phyloP scores from a whole-genome alignment of 2,888 invertebrate species.

The Tricholauxania praeusta region DNA sequence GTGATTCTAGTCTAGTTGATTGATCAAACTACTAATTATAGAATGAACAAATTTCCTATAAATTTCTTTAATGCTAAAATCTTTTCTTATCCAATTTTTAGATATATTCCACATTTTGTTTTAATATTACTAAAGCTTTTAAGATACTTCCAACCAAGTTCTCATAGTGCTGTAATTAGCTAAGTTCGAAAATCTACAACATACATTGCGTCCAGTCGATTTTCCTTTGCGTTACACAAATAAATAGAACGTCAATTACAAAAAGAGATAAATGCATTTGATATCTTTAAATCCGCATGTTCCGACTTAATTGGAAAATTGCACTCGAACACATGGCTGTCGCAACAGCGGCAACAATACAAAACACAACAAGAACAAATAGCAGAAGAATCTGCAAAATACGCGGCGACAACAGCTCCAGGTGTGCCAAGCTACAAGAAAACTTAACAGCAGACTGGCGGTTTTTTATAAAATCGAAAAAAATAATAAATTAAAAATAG shows the following conservation, averaged over 20 bases:
- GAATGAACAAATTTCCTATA: too few relatives aligned
- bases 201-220: not conserved
- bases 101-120: too few relatives aligned
- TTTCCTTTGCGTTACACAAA: slow-evolving; percentile 14
- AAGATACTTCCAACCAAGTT: too few relatives aligned
- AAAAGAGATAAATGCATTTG: slow-evolving; percentile 40
- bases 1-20: too few relatives aligned
- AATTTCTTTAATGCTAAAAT: too few relatives aligned
- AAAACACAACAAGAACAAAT: slow-evolving; percentile 20
- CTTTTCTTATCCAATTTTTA: too few relatives aligned
- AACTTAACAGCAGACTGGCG: too few relatives aligned
- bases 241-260: slow-evolving; percentile 34
- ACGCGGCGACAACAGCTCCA: slow-evolving; percentile 24
- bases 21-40: too few relatives aligned
- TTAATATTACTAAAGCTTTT: too few relatives aligned
- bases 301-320: slow-evolving; percentile 45
- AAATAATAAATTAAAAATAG: too few relatives aligned
- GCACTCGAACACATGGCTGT: slow-evolving; percentile 35
- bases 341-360: slow-evolving; percentile 17
- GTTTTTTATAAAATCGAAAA: too few relatives aligned
- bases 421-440: slow-evolving; percentile 1
- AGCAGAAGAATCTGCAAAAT: slow-evolving; percentile 13
- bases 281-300: slow-evolving; percentile 44
- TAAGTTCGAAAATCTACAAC: not conserved
- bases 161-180: not conserved